Evolutionary conservation across 2,797 vertebrate species (phyloP).

Genomic region (Micropoecilia bifurca): DNA sequence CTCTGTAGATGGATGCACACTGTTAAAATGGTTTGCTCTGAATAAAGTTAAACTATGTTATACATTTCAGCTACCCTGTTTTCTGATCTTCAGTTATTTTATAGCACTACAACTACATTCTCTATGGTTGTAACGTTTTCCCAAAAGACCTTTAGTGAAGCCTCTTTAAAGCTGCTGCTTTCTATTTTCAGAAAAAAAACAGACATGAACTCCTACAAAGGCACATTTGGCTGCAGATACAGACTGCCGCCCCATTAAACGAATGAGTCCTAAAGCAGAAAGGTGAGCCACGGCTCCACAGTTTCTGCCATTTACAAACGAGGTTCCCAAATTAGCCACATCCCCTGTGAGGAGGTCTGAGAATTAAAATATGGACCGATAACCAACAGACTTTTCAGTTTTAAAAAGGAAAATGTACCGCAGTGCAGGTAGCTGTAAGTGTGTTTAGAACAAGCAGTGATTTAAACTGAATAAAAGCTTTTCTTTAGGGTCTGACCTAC

Average conservation of each 20-base stretch:
- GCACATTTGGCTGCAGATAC: neutral
- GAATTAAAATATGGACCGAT: constrained; percentile 29
- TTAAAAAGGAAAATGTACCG: constrained; percentile 33
- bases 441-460: constrained; percentile 25
- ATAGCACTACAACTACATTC: neutral
- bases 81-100: constrained; percentile 1
- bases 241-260: constrained; percentile 55
- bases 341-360: constrained; percentile 45
- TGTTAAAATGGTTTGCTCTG: neutral
- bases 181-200: constrained; percentile 28
- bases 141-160: constrained; percentile 23
- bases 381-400: constrained; percentile 10
- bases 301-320: constrained; percentile 60
- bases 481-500: neutral
- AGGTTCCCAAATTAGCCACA: constrained; percentile 55
- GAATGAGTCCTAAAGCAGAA: constrained; percentile 37
- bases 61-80: neutral
- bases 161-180: constrained; percentile 31
- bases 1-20: constrained; percentile 33
- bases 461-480: constrained; percentile 14
- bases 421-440: neutral
- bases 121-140: constrained; percentile 22
- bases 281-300: constrained; percentile 46
- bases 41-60: neutral
- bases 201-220: constrained; percentile 3